These are phyloP conservation scores for Orchesellides sinensis DNA, from an alignment of 2,888 invertebrate genomes.

Conservation along the genomic window DNA sequence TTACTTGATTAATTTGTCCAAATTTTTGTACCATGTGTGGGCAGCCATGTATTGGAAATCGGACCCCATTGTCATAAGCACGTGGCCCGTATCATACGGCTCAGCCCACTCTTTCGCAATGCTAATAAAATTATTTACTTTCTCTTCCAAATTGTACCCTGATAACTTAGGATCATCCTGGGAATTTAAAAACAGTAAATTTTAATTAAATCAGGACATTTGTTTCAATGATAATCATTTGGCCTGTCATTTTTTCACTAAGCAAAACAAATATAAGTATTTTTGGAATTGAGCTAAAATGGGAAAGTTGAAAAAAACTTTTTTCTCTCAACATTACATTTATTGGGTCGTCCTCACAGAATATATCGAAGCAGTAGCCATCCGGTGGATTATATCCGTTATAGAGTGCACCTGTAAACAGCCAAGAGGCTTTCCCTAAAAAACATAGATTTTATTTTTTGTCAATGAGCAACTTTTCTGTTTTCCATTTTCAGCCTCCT, in stretches of 20 bases:
- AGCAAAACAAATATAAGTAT: too few relatives aligned
- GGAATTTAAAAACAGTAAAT: neutral
- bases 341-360: conserved; percentile 90
- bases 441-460: neutral
- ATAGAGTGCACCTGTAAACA: conserved; percentile 90
- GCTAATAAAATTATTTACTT: conserved; percentile 77
- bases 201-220: neutral
- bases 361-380: conserved; percentile 95
- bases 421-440: conserved; percentile 79
- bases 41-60: conserved; percentile 91
- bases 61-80: conserved; percentile 95
- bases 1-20: conserved; percentile 94
- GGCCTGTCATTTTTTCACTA: neutral
- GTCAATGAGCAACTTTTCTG: too few relatives aligned
- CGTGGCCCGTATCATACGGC: conserved; percentile 82
- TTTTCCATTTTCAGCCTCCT: too few relatives aligned
- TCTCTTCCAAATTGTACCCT: conserved; percentile 81
- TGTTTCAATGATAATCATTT: too few relatives aligned
- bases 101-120: conserved; percentile 75
- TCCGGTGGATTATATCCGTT: conserved; percentile 90
- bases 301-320: neutral
- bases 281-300: neutral
- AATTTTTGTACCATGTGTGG: conserved; percentile 86
- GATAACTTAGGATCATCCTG: conserved; percentile 88
- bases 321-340: conserved; percentile 80